Base-by-base conservation (phyloP, 2,113 vertebrate genomes). In the Daubentonia madagascariensis region DNA sequence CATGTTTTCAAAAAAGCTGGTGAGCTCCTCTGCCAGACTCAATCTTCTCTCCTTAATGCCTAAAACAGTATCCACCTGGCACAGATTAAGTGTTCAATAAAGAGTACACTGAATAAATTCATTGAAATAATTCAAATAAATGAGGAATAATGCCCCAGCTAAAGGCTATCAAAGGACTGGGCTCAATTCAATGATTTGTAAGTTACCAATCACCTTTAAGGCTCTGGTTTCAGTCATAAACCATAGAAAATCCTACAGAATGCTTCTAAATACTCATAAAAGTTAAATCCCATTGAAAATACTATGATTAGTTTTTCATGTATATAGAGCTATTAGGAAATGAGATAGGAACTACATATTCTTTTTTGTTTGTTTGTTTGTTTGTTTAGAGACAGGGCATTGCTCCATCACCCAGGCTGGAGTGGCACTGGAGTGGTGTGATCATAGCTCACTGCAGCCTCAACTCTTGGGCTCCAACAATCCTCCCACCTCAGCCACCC, bases 121-220 rank as follows among this genome's bases (percentile, higher is more conserved):
- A 88, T 2, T 79, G 22, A 83, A 85, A 84, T 65, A 43, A 91
- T 79, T 92, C 70, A 94, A 80, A 79, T 89, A 88, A 91, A 50
- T 85, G 13, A 92, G 59, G 28, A 84, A n/a, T 83, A 59, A 76
- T 91, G 18, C 0, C 28, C 37, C 5, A 72, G 17, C 17, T 75
- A 48, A 81, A 73, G 12, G 14, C 86, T 70, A 90, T 30, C 23
- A 95, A 86, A 90, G 8, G 35, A 72, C 0, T 90, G 22, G 16
- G 57, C n/a, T 96, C 57, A 80, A 70, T 75, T 48, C 35, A 65
- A 76, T 40, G 59, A 95, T 30, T 35, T 52, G 0, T 85, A 89
- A 89, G n/a, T 81, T 89, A 94, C 6, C 18, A 65, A 48, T 80
- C 30, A 52, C 75, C 63, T 6, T 89, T 68, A 81, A 90, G 17